Conservation (phyloP, 2,113 vertebrate genomes). For the Grammomys surdaster region DNA sequence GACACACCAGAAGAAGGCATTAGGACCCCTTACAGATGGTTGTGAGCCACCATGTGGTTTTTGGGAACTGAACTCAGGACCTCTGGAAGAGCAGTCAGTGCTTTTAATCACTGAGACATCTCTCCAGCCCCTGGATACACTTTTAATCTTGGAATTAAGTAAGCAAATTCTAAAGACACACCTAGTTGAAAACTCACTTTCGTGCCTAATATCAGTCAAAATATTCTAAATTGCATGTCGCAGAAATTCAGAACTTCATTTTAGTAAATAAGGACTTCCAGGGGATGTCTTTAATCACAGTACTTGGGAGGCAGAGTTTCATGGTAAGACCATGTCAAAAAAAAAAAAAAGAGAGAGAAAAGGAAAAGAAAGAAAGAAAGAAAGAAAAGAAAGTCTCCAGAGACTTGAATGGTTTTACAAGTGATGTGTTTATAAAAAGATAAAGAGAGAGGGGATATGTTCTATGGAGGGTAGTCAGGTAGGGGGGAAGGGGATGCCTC, state of each 20-base stretch:
- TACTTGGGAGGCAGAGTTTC: background rate
- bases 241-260: background rate
- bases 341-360: too few relatives aligned
- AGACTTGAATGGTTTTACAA: too few relatives aligned
- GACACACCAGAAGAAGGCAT: too few relatives aligned
- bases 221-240: background rate
- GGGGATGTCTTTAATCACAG: background rate
- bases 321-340: too few relatives aligned
- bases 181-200: background rate
- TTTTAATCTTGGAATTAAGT: background rate
- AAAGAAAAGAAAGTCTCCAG: background rate
- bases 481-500: too few relatives aligned
- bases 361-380: background rate
- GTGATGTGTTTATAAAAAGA: too few relatives aligned
- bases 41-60: background rate
- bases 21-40: too few relatives aligned
- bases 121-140: background rate
- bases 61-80: background rate
- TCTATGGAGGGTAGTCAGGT: too few relatives aligned
- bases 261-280: background rate
- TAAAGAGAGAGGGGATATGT: too few relatives aligned
- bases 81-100: background rate
- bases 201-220: background rate
- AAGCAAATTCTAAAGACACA: background rate
- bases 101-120: background rate